Percentiles rank a stretch among this genome's conserved stretches.
phyloP scores from a whole-genome alignment of 92 coral and sea anemone species.

The Parazoanthus darwini region DNA sequence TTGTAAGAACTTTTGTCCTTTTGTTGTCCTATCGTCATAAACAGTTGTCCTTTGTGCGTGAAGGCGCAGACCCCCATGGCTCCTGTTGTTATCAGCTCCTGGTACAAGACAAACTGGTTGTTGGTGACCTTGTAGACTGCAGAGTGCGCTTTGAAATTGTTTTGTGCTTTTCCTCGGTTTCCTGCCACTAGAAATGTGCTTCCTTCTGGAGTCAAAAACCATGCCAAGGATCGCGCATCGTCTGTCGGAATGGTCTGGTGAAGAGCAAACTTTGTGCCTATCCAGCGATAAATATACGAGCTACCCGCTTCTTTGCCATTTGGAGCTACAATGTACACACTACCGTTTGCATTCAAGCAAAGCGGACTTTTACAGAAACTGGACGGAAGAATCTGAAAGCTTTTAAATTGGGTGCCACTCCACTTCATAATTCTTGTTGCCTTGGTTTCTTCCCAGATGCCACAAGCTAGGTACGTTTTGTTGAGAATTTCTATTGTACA shows the following conservation, averaged over 20 bases:
- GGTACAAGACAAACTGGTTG: too few relatives aligned
- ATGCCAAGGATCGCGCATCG: too few relatives aligned
- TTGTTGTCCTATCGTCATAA: too few relatives aligned
- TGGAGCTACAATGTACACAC: background rate
- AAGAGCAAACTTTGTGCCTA: background rate
- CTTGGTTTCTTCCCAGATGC: background rate
- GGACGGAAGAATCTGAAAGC: background rate
- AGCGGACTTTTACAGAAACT: background rate
- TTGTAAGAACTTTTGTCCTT: too few relatives aligned
- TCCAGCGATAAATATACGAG: background rate
- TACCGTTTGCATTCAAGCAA: background rate
- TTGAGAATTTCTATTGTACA: background rate
- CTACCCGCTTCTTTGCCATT: background rate
- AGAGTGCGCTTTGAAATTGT: too few relatives aligned
- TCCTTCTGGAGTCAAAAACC: too few relatives aligned
- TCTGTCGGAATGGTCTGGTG: background rate
- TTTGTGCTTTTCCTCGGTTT: too few relatives aligned
- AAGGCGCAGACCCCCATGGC: too few relatives aligned
- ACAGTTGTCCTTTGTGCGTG: too few relatives aligned
- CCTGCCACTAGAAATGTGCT: too few relatives aligned
- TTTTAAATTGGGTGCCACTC: background rate
- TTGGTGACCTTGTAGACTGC: too few relatives aligned
- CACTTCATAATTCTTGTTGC: background rate
- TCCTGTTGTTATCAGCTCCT: too few relatives aligned
- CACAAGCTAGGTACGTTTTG: background rate